These are phyloP conservation scores for Lepidurus apus DNA, from an alignment of 1,140 invertebrate genomes.

Conservation along the genomic window DNA sequence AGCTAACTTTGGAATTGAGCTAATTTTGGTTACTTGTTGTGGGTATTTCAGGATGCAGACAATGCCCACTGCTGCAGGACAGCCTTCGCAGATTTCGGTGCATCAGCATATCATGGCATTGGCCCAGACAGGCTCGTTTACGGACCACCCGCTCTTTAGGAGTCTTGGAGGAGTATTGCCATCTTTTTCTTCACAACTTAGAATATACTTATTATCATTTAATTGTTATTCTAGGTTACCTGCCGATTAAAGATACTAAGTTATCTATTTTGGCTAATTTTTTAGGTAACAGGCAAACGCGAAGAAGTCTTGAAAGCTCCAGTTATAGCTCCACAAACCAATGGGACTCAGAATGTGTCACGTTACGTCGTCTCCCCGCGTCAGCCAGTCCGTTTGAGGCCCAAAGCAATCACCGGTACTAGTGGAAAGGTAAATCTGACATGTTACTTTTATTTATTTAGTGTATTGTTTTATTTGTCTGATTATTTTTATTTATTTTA, in stretches of 20 bases:
- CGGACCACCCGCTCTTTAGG: conserved; percentile 33
- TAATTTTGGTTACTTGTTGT: conserved; percentile 58
- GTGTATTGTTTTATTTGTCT: neutral
- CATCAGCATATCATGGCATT: conserved; percentile 33
- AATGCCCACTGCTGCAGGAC: neutral
- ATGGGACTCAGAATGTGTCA: conserved; percentile 52
- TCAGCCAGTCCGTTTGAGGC: conserved; percentile 55
- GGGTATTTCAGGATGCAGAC: neutral
- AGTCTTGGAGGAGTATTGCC: conserved; percentile 2
- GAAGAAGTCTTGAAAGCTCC: conserved; percentile 68
- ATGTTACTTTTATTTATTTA: conserved; percentile 32
- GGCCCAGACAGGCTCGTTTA: conserved; percentile 28
- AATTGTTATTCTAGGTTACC: neutral
- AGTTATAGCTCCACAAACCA: conserved; percentile 56
- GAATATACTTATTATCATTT: neutral
- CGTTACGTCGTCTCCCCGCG: conserved; percentile 59
- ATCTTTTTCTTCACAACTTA: neutral
- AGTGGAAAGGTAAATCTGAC: conserved; percentile 51
- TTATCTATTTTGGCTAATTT: no score
- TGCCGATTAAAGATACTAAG: no score
- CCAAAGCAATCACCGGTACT: conserved; percentile 48
- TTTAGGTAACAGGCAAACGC: conserved; percentile 53
- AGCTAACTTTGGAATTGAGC: conserved; percentile 64
- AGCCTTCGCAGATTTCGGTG: conserved; percentile 14
- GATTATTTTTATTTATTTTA: conserved; percentile 39